Evolutionary conservation across 53 echinoderm and acorn worm genomes (phyloP).

Genomic region (Apostichopus leukothele): DNA sequence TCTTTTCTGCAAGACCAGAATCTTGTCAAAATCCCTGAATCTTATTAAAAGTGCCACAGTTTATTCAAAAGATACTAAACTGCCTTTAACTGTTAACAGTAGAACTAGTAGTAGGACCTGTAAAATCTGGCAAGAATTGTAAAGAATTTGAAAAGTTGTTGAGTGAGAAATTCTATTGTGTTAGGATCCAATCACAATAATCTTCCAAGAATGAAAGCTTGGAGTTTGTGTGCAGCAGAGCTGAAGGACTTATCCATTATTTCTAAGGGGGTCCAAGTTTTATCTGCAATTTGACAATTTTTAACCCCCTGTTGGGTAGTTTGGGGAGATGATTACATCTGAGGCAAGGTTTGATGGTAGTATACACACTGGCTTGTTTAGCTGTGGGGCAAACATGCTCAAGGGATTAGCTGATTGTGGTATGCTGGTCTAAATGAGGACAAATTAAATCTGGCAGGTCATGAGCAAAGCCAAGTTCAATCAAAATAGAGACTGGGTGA

Average conservation of each 20-base stretch:
- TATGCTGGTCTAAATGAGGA: conserved; percentile 19
- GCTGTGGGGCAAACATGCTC: conserved; percentile 31
- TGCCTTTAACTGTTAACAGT: too few species aligned
- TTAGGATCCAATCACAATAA: conserved; percentile 34
- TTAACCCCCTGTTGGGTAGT: conserved; percentile 33
- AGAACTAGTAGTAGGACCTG: not conserved
- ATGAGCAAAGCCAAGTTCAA: conserved; percentile 24
- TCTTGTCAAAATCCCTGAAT: too few species aligned
- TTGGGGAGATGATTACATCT: not conserved
- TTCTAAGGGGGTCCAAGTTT: not conserved
- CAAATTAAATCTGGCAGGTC: conserved; percentile 39
- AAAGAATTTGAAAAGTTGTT: conserved; percentile 15
- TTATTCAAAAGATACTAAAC: too few species aligned
- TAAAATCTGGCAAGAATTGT: not conserved
- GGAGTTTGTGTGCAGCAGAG: conserved; percentile 2
- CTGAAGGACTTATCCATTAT: conserved; percentile 29
- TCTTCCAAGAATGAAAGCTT: not conserved
- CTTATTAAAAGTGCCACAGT: too few species aligned
- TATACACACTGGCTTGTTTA: conserved; percentile 5
- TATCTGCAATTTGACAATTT: not conserved
- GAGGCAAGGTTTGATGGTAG: not conserved
- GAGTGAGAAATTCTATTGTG: not conserved
- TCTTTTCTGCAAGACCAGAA: not conserved
- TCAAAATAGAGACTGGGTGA: conserved; percentile 4
- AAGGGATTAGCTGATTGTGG: conserved; percentile 10